Base-by-base conservation (phyloP, 2,888 invertebrate genomes). In the Podotricha telesiphe region DNA sequence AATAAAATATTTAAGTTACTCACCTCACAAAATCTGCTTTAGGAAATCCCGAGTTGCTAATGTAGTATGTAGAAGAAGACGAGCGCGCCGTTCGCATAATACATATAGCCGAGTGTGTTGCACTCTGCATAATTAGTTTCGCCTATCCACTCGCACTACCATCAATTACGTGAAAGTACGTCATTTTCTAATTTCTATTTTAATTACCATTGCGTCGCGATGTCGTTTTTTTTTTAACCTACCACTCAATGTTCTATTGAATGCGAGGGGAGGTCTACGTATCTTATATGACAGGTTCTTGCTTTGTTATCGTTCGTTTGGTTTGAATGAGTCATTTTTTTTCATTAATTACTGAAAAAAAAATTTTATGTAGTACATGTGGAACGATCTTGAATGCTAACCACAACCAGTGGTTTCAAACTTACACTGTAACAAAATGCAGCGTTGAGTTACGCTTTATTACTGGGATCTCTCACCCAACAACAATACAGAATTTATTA, bases 171-270 rank as follows among this genome's bases (percentile, higher is more conserved):
- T 81, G 88, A 88, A 88, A 87, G 85, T 85, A 76, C 79, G 76
- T 75, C 79, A 81, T 83, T 86, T 86, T 84, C 85, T 84, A 82
- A 82, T 88, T 88, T 86, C 86, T 83, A 85, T 81, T 83, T 82
- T 81, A 82, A 83, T 85, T 85, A 76, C 72, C 70, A 68, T 65
- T 70, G 72, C 68, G 72, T 63, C 77, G 69, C 70, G 59, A 51
- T 72, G 73, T 68, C 77, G 63, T 68, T 59, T 66, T 72, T 28
- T 74, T 72, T 68, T 68, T 28, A 42, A 22, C 28, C n/a, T 45
- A 50, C 40, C 55, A 50, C 45, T 53, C 45, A 37, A 53, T 62
- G 34, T 50, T 67, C 61, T 67, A 59, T 67, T 61, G 37, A 53
- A 34, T 47, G 67, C 47, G 28, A 45, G 47, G 53, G 53, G 47